A percentile compares a stretch with the other conserved stretches of the same genome.
These are phyloP conservation scores for Phasianus colchicus DNA, from an alignment of 2,113 vertebrate genomes.

Conservation along the genomic window DNA sequence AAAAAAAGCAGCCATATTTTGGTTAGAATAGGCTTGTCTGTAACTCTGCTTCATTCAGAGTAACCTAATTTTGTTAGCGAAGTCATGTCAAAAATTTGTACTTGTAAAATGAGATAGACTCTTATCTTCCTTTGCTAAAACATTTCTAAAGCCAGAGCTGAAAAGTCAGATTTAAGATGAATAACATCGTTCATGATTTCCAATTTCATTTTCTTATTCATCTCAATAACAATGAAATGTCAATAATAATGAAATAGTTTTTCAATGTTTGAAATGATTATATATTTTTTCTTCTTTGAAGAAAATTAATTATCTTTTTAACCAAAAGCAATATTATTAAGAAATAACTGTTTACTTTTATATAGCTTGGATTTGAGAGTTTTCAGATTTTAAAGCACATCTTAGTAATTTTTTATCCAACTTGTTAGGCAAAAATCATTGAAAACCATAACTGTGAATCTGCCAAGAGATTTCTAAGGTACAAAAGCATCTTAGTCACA, in stretches of 20 bases:
- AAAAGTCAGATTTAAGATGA: neutral
- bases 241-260: neutral
- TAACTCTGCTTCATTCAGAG: neutral
- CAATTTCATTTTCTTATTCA: neutral
- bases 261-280: neutral
- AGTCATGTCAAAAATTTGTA: neutral
- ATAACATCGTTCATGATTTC: neutral
- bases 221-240: neutral
- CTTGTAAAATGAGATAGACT: neutral
- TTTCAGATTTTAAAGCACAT: neutral
- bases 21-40: neutral
- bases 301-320: neutral
- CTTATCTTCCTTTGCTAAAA: neutral
- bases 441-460: neutral
- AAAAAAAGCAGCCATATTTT: neutral
- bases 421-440: neutral
- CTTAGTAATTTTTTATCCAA: neutral
- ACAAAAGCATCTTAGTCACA: neutral
- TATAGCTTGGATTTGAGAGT: neutral
- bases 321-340: neutral
- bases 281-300: too few relatives aligned
- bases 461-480: neutral
- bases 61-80: neutral
- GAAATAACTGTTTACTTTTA: neutral
- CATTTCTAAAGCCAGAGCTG: neutral